Conservation (phyloP, 2,888 invertebrate genomes). For the Mythimna albipuncta region DNA sequence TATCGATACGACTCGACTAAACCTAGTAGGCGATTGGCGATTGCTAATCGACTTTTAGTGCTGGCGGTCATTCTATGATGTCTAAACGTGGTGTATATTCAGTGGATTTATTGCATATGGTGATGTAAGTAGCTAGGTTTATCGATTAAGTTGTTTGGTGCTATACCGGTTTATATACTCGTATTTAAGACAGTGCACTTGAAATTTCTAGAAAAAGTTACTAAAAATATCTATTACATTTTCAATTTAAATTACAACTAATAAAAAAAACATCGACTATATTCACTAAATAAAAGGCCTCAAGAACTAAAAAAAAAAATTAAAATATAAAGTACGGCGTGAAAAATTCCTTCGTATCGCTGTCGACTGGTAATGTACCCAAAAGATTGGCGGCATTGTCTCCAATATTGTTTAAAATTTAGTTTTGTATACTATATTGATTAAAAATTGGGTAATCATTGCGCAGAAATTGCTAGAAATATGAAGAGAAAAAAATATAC, state of each 20-base stretch:
- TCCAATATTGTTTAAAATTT: no score
- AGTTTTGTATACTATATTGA: background rate
- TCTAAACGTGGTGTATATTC: conserved; percentile 33
- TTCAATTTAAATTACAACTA: no score
- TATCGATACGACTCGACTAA: conserved; percentile 59
- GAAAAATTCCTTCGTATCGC: no score
- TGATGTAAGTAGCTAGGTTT: conserved; percentile 12
- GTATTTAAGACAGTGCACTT: background rate
- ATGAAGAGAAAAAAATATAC: background rate
- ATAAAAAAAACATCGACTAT: no score
- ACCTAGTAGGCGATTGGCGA: conserved; percentile 54
- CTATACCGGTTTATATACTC: background rate
- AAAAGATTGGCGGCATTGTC: no score
- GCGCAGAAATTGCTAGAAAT: background rate
- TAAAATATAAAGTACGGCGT: no score
- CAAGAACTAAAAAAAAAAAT: no score
- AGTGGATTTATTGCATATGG: conserved; percentile 38
- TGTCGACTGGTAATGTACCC: no score
- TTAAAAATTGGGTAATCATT: background rate
- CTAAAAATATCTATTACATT: background rate
- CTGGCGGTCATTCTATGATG: conserved; percentile 49
- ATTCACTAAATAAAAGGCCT: no score
- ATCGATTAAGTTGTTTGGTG: conserved; percentile 7
- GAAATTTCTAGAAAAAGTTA: background rate
- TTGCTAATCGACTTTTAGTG: conserved; percentile 57